phyloP scores from a whole-genome alignment of 1,140 invertebrate species.

The Drosophila grimshawi region DNA sequence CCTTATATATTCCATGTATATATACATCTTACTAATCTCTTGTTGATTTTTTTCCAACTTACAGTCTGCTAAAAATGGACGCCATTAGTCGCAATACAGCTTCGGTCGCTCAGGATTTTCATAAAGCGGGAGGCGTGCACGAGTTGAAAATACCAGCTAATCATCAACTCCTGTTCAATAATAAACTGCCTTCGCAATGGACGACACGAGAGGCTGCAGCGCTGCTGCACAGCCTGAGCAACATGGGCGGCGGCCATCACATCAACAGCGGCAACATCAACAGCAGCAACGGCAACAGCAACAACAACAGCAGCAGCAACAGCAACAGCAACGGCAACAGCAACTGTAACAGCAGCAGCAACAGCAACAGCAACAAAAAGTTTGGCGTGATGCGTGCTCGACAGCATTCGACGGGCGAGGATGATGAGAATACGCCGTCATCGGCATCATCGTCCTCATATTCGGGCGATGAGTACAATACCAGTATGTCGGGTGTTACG shows the following conservation, averaged over 20 bases:
- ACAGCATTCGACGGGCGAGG: conserved; percentile 79
- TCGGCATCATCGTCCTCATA: conserved; percentile 74
- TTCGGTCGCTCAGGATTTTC: conserved; percentile 85
- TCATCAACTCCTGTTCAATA: conserved; percentile 85
- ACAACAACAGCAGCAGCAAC: conserved; percentile 30
- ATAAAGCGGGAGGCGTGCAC: conserved; percentile 85
- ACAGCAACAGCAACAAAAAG: conserved; percentile 50
- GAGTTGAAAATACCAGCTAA: conserved; percentile 84
- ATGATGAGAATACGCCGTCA: conserved; percentile 83
- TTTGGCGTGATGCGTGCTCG: conserved; percentile 63
- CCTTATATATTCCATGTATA: too few species aligned
- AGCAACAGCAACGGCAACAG: conserved; percentile 22
- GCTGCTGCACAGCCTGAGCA: conserved; percentile 79
- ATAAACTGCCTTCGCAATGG: conserved; percentile 84
- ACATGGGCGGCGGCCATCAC: conserved; percentile 55
- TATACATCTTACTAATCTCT: conserved; percentile 4
- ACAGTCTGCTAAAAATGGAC: conserved; percentile 84
- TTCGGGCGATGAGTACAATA: conserved; percentile 71
- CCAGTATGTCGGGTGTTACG: conserved; percentile 50
- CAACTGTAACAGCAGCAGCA: conserved; percentile 32
- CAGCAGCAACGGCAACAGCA: conserved; percentile 29
- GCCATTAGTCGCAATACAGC: conserved; percentile 84
- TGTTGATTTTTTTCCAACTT: conserved; percentile 1
- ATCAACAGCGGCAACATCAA: conserved; percentile 38
- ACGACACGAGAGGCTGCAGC: conserved; percentile 84